Percentiles rank a stretch among this genome's conserved stretches.
These are phyloP conservation scores for Gymnopithys bicolor DNA, from an alignment of 2,797 vertebrate species.

Conservation along the genomic window DNA sequence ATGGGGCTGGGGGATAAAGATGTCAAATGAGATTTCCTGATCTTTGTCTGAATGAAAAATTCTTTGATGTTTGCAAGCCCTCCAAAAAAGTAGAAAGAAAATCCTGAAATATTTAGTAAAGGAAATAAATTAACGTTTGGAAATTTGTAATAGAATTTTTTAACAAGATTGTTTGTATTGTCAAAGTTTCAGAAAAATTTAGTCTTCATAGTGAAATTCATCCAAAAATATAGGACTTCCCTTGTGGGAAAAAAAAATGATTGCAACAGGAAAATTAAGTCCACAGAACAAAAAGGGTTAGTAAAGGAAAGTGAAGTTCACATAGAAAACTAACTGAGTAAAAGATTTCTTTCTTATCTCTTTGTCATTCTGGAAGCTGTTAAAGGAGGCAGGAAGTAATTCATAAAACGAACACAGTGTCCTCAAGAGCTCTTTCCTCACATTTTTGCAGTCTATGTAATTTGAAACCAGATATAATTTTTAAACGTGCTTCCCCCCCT, in stretches of 20 bases:
- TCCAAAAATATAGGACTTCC: not conserved
- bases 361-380: not conserved
- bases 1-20: not conserved
- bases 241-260: not conserved
- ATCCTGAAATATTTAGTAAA: not conserved
- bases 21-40: not conserved
- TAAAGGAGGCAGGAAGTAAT: not conserved
- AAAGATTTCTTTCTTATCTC: not conserved
- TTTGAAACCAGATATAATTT: not conserved
- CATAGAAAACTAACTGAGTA: not conserved
- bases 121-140: not conserved
- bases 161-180: not conserved
- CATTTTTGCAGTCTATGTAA: not conserved
- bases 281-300: not conserved
- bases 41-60: constrained; percentile 4
- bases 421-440: not conserved
- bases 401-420: not conserved
- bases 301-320: not conserved
- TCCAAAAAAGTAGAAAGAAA: not conserved
- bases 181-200: not conserved
- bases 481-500: not conserved
- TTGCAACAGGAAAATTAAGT: not conserved
- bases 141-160: not conserved
- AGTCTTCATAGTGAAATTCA: not conserved
- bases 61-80: not conserved